Evolutionary conservation across 2,797 vertebrate genomes (phyloP).

Genomic region (Xiphorhynchus erythropygius): DNA sequence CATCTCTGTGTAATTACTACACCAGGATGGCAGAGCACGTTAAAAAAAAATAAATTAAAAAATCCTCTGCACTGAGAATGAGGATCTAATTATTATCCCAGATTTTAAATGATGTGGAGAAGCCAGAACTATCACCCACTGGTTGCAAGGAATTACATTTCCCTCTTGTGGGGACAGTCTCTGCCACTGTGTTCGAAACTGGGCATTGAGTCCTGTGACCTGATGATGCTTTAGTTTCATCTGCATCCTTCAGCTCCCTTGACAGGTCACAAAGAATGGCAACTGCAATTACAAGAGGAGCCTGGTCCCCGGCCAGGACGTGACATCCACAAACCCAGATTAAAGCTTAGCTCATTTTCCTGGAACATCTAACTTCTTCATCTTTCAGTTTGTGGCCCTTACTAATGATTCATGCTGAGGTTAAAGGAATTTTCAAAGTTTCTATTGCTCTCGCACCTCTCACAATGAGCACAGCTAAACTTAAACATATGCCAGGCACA

Average conservation of each 20-base stretch:
- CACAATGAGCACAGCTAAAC: background rate
- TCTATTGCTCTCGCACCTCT: background rate
- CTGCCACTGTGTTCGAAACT: accelerated
- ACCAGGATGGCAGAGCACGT: background rate
- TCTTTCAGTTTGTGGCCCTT: background rate
- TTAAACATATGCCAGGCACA: background rate
- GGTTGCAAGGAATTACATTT: background rate
- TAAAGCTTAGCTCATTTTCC: background rate
- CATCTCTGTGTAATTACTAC: background rate
- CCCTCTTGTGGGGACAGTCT: background rate
- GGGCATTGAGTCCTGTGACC: background rate
- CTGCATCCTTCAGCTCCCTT: background rate
- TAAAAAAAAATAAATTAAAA: background rate
- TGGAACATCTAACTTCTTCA: background rate
- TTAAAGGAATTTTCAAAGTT: background rate
- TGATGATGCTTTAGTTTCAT: accelerated
- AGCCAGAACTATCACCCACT: background rate
- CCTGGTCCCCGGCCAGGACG: background rate
- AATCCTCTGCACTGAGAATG: background rate
- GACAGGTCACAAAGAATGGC: background rate
- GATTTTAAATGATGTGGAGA: background rate
- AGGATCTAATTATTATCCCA: background rate
- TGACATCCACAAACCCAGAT: background rate
- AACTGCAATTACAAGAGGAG: background rate
- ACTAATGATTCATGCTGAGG: accelerated